phyloP scores from a whole-genome alignment of 2,888 invertebrate species.

The Drosophila dives region DNA sequence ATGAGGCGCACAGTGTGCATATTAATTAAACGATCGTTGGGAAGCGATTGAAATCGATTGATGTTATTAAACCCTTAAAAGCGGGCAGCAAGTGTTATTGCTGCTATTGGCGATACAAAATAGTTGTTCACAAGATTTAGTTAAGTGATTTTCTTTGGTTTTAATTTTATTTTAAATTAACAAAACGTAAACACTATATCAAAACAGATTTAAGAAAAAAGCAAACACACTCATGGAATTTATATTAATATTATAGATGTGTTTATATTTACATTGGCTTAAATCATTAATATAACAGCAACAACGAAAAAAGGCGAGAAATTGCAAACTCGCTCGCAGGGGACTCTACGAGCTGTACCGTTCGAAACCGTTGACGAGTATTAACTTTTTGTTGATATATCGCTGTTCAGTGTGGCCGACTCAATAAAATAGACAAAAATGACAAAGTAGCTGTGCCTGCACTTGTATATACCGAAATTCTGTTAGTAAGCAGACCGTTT shows the following conservation, averaged over 20 bases:
- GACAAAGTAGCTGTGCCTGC: conserved; percentile 28
- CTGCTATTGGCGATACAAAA: conserved; percentile 30
- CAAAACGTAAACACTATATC: not conserved
- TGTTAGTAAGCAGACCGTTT: conserved; percentile 35
- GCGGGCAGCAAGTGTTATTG: conserved; percentile 14
- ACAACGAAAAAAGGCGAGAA: conserved; percentile 20
- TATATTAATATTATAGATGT: not conserved
- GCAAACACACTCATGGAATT: conserved; percentile 2
- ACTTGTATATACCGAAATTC: conserved; percentile 22
- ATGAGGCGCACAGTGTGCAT: conserved; percentile 41
- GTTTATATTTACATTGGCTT: conserved; percentile 43
- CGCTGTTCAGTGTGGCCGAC: conserved; percentile 46
- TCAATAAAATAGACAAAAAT: conserved; percentile 12
- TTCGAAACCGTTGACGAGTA: conserved; percentile 66
- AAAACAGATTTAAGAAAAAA: not conserved
- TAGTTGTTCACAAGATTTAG: not conserved
- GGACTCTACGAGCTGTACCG: conserved; percentile 49
- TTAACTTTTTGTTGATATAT: conserved; percentile 59
- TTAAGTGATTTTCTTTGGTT: not conserved
- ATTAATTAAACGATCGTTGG: conserved; percentile 57
- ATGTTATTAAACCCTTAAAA: conserved; percentile 44
- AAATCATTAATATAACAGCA: conserved; percentile 44
- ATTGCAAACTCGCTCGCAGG: conserved; percentile 32
- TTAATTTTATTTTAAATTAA: conserved; percentile 5
- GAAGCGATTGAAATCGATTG: conserved; percentile 49